Evolutionary conservation across 2,888 invertebrate species (phyloP).

Genomic region (Netelia fuscicornis): DNA sequence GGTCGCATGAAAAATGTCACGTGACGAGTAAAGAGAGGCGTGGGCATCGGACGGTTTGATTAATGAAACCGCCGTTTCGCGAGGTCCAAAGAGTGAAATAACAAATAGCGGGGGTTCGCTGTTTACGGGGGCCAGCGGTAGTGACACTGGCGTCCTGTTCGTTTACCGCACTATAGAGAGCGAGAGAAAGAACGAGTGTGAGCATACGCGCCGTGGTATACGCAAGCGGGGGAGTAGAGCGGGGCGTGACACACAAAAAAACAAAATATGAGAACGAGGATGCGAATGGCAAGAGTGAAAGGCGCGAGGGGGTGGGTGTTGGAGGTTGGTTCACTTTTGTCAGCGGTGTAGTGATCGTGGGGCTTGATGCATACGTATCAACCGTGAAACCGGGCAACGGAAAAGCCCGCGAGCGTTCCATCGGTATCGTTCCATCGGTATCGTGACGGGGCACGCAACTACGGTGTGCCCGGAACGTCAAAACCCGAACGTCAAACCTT

Average conservation of each 20-base stretch:
- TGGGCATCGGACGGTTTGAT: conserved; percentile 77
- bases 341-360: conserved; percentile 42
- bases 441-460: conserved; percentile 78
- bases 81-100: conserved; percentile 80
- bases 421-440: conserved; percentile 72
- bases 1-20: conserved; percentile 77
- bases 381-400: conserved; percentile 47
- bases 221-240: neutral
- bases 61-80: conserved; percentile 76
- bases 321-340: conserved; percentile 33
- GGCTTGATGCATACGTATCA: conserved; percentile 62
- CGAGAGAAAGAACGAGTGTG: neutral
- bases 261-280: conserved; percentile 8
- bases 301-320: neutral
- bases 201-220: neutral
- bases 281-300: neutral
- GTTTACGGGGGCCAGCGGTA: conserved; percentile 63
- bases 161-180: neutral
- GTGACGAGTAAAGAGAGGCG: conserved; percentile 73
- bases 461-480: conserved; percentile 69
- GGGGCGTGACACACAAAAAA: conserved; percentile 7
- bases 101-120: conserved; percentile 79
- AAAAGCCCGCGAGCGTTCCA: conserved; percentile 62
- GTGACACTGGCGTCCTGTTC: conserved; percentile 25
- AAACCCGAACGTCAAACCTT: conserved; percentile 71